A percentile compares a stretch with the other conserved stretches of the same genome.
Evolutionary conservation across 2,888 invertebrate genomes (phyloP).

Genomic region (Atethmia centrago): DNA sequence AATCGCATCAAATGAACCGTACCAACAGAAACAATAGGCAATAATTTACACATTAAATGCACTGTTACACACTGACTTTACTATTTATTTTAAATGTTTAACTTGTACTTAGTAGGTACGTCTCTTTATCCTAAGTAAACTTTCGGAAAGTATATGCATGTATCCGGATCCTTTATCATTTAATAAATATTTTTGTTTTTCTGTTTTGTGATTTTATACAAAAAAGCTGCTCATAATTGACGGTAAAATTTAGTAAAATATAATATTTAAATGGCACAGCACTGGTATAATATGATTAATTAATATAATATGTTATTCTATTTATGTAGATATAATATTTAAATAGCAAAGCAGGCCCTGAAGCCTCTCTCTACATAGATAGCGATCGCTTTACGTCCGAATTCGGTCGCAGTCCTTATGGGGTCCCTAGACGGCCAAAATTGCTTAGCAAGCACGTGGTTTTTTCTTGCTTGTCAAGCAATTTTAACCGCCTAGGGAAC

Average conservation of each 20-base stretch:
- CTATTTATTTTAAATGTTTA: conserved; percentile 52
- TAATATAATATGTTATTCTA: no score
- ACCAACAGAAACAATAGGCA: conserved; percentile 77
- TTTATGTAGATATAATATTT: not conserved
- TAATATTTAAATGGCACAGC: not conserved
- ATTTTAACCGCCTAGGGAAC: no score
- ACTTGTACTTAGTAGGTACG: not conserved
- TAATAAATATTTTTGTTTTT: not conserved
- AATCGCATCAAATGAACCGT: conserved; percentile 75
- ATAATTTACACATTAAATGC: conserved; percentile 78
- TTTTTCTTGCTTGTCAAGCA: no score
- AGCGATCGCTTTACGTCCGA: no score
- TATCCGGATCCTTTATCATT: not conserved
- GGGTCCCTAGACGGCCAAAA: no score
- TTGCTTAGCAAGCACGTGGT: no score
- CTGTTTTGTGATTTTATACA: not conserved
- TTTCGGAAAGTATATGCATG: not conserved
- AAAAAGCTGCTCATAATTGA: not conserved
- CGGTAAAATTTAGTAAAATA: not conserved
- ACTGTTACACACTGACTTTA: conserved; percentile 74
- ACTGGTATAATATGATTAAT: not conserved
- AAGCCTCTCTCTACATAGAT: no score
- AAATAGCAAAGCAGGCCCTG: not conserved
- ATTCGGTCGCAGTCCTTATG: no score
- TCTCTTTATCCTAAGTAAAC: not conserved